Percentiles rank a stretch among this genome's conserved stretches.
Evolutionary conservation across 35 echinoderm and acorn worm genomes (phyloP).

Genomic region (Apostichopus parvimensis): DNA sequence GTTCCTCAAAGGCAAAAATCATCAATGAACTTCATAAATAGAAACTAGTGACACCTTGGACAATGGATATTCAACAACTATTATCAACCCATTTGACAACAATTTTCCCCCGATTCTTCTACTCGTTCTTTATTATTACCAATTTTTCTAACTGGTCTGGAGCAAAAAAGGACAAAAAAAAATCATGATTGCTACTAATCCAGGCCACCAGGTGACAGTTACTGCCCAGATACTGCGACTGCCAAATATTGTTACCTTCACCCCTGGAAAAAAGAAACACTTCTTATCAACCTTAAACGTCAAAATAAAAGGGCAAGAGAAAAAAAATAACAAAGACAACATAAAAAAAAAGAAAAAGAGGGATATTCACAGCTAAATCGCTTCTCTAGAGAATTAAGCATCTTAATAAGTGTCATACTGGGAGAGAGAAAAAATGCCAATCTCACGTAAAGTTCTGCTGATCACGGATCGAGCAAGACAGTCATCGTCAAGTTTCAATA

Average conservation of each 20-base stretch:
- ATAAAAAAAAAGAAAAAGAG: background rate
- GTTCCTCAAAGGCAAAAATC: too few species aligned
- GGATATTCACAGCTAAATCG: background rate
- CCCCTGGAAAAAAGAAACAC: background rate
- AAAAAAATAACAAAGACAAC: background rate
- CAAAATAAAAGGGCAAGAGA: background rate
- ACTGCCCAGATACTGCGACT: background rate
- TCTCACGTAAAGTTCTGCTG: constrained; percentile 6
- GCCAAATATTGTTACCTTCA: constrained; percentile 24
- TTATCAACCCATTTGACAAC: too few species aligned
- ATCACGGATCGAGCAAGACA: background rate
- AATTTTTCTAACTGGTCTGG: too few species aligned
- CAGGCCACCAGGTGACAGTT: constrained; percentile 19
- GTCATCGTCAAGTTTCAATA: constrained; percentile 9
- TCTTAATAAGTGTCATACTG: constrained; percentile 41
- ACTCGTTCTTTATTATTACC: too few species aligned
- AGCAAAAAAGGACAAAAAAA: too few species aligned
- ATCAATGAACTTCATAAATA: too few species aligned
- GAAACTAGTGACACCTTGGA: too few species aligned
- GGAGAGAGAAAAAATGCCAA: background rate
- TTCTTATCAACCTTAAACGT: background rate
- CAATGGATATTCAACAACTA: too few species aligned
- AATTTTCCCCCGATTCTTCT: too few species aligned
- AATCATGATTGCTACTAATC: background rate
- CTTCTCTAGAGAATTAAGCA: constrained; percentile 39